Evolutionary conservation across 2,113 vertebrate genomes (phyloP).

Genomic region (Paraplagusia blochii): DNA sequence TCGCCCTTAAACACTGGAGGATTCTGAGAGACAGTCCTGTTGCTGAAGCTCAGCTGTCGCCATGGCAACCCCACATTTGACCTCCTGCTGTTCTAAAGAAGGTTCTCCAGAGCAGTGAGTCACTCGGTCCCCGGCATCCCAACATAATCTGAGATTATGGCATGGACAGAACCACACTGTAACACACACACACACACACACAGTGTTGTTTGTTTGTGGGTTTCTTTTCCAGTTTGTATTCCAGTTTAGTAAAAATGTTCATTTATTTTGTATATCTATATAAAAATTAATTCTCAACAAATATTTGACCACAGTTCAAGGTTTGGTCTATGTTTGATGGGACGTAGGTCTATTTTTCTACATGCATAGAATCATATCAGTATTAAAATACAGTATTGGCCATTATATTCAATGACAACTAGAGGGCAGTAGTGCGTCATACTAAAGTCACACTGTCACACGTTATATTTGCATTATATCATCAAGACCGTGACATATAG

Average conservation of each 20-base stretch:
- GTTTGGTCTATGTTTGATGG: too few species aligned
- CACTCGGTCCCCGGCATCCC: conserved; percentile 27
- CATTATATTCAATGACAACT: neutral
- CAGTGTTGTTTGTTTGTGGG: neutral
- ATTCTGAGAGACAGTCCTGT: conserved; percentile 14
- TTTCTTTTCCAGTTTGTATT: neutral
- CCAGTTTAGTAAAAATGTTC: neutral
- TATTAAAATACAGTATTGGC: neutral
- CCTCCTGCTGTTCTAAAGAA: conserved; percentile 18
- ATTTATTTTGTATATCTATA: neutral
- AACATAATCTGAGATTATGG: neutral
- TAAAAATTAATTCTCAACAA: too few species aligned
- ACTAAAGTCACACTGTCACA: neutral
- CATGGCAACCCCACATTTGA: conserved; percentile 27
- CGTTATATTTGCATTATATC: too few species aligned
- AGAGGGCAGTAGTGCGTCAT: conserved; percentile 11
- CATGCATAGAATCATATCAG: too few species aligned
- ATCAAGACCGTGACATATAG: too few species aligned
- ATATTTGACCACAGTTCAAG: too few species aligned
- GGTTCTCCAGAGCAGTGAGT: conserved; percentile 32
- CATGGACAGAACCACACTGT: neutral
- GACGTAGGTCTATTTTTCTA: too few species aligned
- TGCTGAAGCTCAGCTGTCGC: conserved; percentile 27
- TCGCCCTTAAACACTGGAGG: conserved; percentile 35
- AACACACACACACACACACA: conserved; percentile 1